Percentiles rank a stretch among this genome's conserved stretches.
Conservation (phyloP, 2,113 vertebrate species). For the Parotia lawesii region DNA sequence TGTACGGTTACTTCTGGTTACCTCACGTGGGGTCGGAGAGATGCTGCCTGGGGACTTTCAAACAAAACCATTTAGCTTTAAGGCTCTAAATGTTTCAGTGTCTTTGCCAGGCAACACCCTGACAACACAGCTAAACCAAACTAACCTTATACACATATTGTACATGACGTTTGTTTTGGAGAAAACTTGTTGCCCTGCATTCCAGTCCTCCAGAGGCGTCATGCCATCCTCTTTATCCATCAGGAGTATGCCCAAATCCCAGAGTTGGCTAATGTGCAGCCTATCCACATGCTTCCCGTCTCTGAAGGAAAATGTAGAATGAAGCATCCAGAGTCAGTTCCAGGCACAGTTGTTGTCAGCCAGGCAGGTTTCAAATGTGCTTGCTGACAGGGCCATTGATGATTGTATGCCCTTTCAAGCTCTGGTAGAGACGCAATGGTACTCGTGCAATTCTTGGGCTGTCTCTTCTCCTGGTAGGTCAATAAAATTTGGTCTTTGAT, state of each 20-base stretch:
- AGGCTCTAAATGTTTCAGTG: constrained; percentile 45
- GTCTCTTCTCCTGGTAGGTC: not conserved
- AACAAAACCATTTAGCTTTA: constrained; percentile 29
- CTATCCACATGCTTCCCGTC: not conserved
- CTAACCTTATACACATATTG: constrained; percentile 30
- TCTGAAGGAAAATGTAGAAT: constrained; percentile 23
- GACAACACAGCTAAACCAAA: constrained; percentile 26
- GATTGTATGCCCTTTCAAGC: not conserved
- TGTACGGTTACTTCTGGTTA: not conserved
- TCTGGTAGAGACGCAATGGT: not conserved
- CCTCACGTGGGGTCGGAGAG: not conserved
- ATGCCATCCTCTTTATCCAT: constrained; percentile 54
- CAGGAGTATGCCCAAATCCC: constrained; percentile 54
- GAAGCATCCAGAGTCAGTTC: not conserved
- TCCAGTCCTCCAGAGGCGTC: constrained; percentile 15
- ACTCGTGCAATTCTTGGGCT: not conserved
- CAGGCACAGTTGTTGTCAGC: not conserved
- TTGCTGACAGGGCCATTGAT: not conserved
- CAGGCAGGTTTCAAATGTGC: not conserved
- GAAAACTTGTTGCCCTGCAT: constrained; percentile 52
- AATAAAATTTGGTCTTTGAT: not conserved
- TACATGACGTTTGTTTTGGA: constrained; percentile 62
- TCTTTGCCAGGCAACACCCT: constrained; percentile 46
- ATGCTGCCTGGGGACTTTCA: not conserved
- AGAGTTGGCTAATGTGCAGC: not conserved